A percentile compares a stretch with the other conserved stretches of the same genome.
Conservation (phyloP, 2,888 invertebrate genomes). For the Hirtodrosophila alboralis region DNA sequence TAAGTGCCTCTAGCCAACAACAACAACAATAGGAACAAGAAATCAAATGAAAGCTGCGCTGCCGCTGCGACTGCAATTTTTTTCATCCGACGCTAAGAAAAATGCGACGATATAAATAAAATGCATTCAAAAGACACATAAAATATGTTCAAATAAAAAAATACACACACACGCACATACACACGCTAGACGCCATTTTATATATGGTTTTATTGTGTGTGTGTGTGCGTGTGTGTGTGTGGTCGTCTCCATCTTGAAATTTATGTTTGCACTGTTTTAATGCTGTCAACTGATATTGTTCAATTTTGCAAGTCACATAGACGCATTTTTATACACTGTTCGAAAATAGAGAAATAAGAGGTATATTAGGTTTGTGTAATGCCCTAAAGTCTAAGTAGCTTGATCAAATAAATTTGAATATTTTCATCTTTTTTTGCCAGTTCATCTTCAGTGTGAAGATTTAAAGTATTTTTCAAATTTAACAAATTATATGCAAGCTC, state of each 20-base stretch:
- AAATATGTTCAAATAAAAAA: slow-evolving; percentile 60
- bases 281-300: slow-evolving; percentile 61
- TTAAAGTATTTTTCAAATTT: too few species aligned
- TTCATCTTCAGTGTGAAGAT: too few species aligned
- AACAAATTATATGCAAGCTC: too few species aligned
- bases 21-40: slow-evolving; percentile 38
- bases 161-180: slow-evolving; percentile 19
- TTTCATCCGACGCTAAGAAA: slow-evolving; percentile 62
- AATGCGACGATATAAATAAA: slow-evolving; percentile 73
- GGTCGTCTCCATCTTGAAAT: slow-evolving; percentile 22
- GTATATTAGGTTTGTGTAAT: too few species aligned
- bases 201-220: slow-evolving; percentile 6
- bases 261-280: slow-evolving; percentile 61
- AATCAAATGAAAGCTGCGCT: slow-evolving; percentile 70
- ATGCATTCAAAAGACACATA: slow-evolving; percentile 64
- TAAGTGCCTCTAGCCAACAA: slow-evolving; percentile 66
- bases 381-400: too few species aligned
- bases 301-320: slow-evolving; percentile 41
- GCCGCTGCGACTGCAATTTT: slow-evolving; percentile 59
- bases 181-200: slow-evolving; percentile 32
- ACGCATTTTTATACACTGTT: slow-evolving; percentile 38
- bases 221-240: slow-evolving; percentile 4
- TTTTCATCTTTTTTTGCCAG: too few species aligned
- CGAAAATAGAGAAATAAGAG: too few species aligned
- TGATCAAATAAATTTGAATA: too few species aligned